Base-by-base conservation (phyloP, 2,888 invertebrate genomes). In the Philaethria dido region DNA sequence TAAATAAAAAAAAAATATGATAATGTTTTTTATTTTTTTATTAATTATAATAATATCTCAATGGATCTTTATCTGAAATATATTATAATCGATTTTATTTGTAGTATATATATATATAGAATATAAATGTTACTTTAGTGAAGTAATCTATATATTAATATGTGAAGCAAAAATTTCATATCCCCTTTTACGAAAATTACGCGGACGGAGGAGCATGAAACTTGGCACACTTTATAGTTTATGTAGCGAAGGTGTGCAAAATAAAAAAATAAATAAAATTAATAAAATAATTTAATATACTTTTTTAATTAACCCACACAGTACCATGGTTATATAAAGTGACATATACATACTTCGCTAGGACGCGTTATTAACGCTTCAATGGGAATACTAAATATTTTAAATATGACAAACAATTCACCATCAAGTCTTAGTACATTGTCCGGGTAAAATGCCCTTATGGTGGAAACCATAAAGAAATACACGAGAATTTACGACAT, bases 11-110 rank as follows among this genome's bases (percentile, higher is more conserved):
- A 39, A 39, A 13, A 6, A 39, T 39, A 13, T 33, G 2, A 33
- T 33, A 33, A 52, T 29, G 52, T 29, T 52, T 52, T n/a, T 52
- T 52, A 52, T 29, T 52, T 52, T 47, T 13, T 16, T 52, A 48
- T n/a, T 13, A 29, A 29, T 50, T 50, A 29, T 52, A 16, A 29
- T 29, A 16, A 25, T 39, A 50, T 50, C n/a, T 29, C 50, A 50
- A 11, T 50, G 29, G 3, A 16, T 29, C 25, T 29, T 29, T 11
- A 50, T 50, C 8, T 33, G 6, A 2, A 16, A 50, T 29, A 29
- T n/a, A 9, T 25, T 22, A 29, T 16, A 50, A 50, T 50, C 29
- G 16, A 29, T 29, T 50, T 50, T 29, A 29, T 50, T 50, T 29
- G 29, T 50, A 50, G 29, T 29, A 25, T n/a, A 50, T 18, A 8